Percentiles rank a stretch among this genome's conserved stretches.
These are phyloP conservation scores for Delia radicum DNA, from an alignment of 1,140 invertebrate genomes.

Conservation along the genomic window DNA sequence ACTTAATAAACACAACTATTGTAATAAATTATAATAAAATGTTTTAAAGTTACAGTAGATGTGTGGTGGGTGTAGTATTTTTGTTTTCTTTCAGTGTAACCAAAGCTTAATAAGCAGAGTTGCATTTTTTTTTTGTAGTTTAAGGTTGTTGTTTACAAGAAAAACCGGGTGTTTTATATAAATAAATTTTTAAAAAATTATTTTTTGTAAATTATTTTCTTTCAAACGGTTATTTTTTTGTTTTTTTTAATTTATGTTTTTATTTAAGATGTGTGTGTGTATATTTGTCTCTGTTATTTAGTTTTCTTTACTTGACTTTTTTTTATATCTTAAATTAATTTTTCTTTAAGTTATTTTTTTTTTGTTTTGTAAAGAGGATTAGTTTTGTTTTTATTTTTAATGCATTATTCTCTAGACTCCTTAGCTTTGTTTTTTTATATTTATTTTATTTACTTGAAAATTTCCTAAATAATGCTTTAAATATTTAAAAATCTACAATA, in stretches of 20 bases:
- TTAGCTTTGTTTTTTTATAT: constrained; percentile 7
- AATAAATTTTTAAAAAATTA: too few relatives aligned
- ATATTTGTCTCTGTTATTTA: constrained; percentile 23
- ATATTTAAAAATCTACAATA: constrained; percentile 29
- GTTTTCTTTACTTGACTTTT: constrained; percentile 25
- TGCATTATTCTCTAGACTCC: constrained; percentile 23
- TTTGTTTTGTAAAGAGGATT: constrained; percentile 21
- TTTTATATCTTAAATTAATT: background rate
- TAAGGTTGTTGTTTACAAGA: background rate
- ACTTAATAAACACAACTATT: background rate
- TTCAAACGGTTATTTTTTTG: background rate
- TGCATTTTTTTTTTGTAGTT: background rate
- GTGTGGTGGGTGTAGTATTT: constrained; percentile 9
- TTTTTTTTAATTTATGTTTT: background rate
- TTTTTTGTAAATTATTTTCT: background rate
- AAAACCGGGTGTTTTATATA: constrained; percentile 10
- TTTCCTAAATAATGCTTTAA: constrained; percentile 26
- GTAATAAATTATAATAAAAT: background rate
- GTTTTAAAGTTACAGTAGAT: background rate
- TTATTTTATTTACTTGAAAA: constrained; percentile 24
- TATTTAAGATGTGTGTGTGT: constrained; percentile 20
- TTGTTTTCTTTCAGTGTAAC: background rate
- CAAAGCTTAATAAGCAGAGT: constrained; percentile 3
- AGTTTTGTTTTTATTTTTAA: constrained; percentile 20
- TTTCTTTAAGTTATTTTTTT: constrained; percentile 1